These are phyloP conservation scores for Agrotis ipsilon DNA, from an alignment of 2,888 invertebrate genomes.

Conservation along the genomic window DNA sequence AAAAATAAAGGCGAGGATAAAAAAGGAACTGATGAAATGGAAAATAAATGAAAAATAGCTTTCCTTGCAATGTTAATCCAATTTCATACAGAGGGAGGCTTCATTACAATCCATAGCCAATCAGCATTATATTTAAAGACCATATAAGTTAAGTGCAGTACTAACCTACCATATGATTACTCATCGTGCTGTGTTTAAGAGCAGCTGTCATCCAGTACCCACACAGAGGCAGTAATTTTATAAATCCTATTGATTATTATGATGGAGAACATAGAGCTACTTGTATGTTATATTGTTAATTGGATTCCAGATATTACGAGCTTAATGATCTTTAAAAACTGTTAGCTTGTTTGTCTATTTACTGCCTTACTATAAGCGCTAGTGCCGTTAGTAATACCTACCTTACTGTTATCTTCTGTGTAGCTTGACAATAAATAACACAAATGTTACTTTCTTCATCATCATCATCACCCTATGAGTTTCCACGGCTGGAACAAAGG, in stretches of 20 bases:
- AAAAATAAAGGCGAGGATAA: conserved; percentile 4
- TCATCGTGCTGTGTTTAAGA: conserved; percentile 20
- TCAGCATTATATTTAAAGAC: conserved; percentile 14
- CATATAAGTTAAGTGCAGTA: conserved; percentile 25
- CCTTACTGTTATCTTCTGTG: not conserved
- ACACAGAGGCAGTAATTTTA: conserved; percentile 22
- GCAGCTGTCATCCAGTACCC: conserved; percentile 17
- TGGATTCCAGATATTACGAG: conserved; percentile 19
- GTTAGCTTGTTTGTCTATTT: not conserved
- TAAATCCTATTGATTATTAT: conserved; percentile 14
- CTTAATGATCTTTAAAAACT: conserved; percentile 13
- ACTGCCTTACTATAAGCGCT: no score
- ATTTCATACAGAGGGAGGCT: not conserved
- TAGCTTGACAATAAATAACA: not conserved
- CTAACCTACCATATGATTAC: conserved; percentile 5
- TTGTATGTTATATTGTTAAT: conserved; percentile 31
- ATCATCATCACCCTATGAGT: no score
- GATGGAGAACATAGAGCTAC: conserved; percentile 31
- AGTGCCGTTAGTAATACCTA: no score
- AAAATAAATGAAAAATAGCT: not conserved
- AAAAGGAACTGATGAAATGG: no score
- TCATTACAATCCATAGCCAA: not conserved
- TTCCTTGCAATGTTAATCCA: no score
- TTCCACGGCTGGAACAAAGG: no score
- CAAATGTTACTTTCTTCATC: no score